These are phyloP conservation scores for Zosterops borbonicus DNA, from an alignment of 2,113 vertebrate genomes.

Conservation along the genomic window DNA sequence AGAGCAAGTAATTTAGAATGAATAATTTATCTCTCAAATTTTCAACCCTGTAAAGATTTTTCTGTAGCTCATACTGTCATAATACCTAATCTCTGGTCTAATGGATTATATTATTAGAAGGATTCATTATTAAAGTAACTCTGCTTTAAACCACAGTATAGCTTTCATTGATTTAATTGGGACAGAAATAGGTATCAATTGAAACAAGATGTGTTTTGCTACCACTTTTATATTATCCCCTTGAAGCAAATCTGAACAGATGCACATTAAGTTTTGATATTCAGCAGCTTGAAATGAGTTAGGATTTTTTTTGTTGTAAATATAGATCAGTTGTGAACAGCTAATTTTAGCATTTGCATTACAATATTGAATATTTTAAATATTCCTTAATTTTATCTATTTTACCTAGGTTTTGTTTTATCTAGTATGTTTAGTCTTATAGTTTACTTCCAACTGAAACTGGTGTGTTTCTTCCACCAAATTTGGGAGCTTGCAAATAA, in stretches of 20 bases:
- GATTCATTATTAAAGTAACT: background rate
- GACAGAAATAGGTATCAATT: background rate
- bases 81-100: background rate
- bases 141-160: background rate
- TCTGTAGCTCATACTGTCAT: background rate
- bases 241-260: background rate
- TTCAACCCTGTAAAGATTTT: conserved; percentile 5
- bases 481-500: background rate
- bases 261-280: background rate
- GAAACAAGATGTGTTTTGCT: background rate
- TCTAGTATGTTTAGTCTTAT: background rate
- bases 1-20: conserved; percentile 6
- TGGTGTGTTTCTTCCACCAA: background rate
- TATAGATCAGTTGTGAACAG: background rate
- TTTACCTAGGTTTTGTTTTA: background rate
- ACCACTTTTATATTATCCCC: background rate
- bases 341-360: background rate
- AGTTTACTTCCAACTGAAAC: background rate
- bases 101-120: background rate
- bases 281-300: background rate
- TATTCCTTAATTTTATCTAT: background rate
- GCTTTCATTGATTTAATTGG: background rate
- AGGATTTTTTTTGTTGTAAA: background rate
- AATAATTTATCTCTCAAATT: conserved; percentile 30
- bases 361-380: background rate